Percentiles rank a stretch among this genome's conserved stretches.
These are phyloP conservation scores for Anoplopoma fimbria DNA, from an alignment of 2,113 vertebrate genomes.

Conservation along the genomic window DNA sequence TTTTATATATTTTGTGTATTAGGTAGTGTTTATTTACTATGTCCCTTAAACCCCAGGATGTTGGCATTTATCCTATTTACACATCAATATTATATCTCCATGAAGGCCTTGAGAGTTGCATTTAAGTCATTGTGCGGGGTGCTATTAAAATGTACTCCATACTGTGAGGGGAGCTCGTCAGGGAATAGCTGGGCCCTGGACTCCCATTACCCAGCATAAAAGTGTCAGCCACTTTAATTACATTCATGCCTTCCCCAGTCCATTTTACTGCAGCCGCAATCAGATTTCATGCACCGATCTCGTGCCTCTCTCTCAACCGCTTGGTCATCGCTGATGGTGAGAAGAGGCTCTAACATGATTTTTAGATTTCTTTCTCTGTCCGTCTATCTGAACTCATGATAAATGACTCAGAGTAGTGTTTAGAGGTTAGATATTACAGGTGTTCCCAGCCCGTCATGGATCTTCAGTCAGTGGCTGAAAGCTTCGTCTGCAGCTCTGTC, in stretches of 20 bases:
- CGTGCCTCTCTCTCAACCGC: slow-evolving; percentile 72
- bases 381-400: slow-evolving; percentile 48
- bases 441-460: slow-evolving; percentile 49
- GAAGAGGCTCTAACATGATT: slow-evolving; percentile 32
- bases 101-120: slow-evolving; percentile 92
- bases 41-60: slow-evolving; percentile 89
- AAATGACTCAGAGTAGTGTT: slow-evolving; percentile 49
- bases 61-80: slow-evolving; percentile 99
- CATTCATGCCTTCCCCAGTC: slow-evolving; percentile 83
- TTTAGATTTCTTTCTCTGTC: slow-evolving; percentile 9
- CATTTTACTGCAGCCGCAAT: slow-evolving; percentile 82
- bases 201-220: slow-evolving; percentile 87
- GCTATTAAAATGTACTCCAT: slow-evolving; percentile 93
- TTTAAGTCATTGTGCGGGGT: slow-evolving; percentile 95
- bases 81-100: slow-evolving; percentile 96
- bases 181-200: slow-evolving; percentile 88
- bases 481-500: slow-evolving; percentile 46
- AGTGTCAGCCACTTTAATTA: slow-evolving; percentile 85
- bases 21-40: slow-evolving; percentile 88
- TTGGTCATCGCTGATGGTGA: slow-evolving; percentile 52
- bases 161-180: slow-evolving; percentile 88
- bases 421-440: slow-evolving; percentile 55
- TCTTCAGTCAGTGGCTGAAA: slow-evolving; percentile 52
- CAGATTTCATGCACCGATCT: slow-evolving; percentile 77
- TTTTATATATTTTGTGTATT: slow-evolving; percentile 76